Base-by-base conservation (phyloP, 2,888 invertebrate species). In the Zhengitettix transpicula region DNA sequence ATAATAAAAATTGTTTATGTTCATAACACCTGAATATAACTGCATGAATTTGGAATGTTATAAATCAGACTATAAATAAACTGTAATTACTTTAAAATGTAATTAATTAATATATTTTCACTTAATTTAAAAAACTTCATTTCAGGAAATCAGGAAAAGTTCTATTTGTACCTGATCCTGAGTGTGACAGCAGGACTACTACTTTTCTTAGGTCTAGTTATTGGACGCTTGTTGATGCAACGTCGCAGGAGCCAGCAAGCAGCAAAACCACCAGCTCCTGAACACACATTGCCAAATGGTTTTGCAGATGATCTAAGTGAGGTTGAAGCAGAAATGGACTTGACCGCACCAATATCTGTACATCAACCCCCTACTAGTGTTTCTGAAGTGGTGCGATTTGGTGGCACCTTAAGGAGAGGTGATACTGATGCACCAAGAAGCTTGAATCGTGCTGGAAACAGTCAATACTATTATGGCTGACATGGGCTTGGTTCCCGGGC, bases 231-330 rank as follows among this genome's bases (percentile, higher is more conserved):
- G 61, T 75, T 87, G 58, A 75, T 87, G 65, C 83, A 82, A 68
- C 81, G 83, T 61, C 81, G 82, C 66, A 78, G 79, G 56, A 74
- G 78, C 41, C 79, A 81, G 64, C 79, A 81, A 62, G 82, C 79
- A 28, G 75, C 82, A 28, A 85, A 87, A 73, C 85, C 85, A 62
- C 80, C 80, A 65, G 79, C 81, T 28, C 84, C 85, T 63, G 85
- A 87, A 63, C 85, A 87, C 54, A 81, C 87, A 65, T 77, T 88
- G 61, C 86, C 88, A 14, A 86, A 87, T 70, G 88, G 88, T 61
- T 89, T 90, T 74, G 84, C 84, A 66, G 90, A 90, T 75, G 89
- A 89, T 72, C 87, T 90, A 74, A 89, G 89, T 67, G 90, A 91
- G 75, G 83, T 87, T 52, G 87, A 88, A 72, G 86, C 84, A 55